These are phyloP conservation scores for Tupiocoris notatus DNA, from an alignment of 2,888 invertebrate species.

Conservation along the genomic window DNA sequence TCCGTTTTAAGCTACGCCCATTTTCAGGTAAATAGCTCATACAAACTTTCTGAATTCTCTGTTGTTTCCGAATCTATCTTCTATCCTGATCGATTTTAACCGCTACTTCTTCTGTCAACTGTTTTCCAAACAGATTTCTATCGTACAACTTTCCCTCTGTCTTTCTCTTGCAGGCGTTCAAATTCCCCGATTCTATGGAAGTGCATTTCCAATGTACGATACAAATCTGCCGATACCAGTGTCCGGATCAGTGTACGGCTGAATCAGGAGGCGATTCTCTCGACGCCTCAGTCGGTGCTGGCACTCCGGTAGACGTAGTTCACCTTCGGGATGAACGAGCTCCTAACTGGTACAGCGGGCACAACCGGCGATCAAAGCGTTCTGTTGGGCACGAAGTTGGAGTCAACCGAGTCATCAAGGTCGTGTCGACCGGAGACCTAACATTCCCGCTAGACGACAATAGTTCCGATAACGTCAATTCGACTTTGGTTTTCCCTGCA, in stretches of 20 bases:
- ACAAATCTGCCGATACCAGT: slow-evolving; percentile 90
- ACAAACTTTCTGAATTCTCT: too few relatives aligned
- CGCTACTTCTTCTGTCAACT: too few relatives aligned
- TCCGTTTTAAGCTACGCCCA: slow-evolving; percentile 93
- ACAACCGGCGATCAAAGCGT: slow-evolving; percentile 66
- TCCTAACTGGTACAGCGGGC: slow-evolving; percentile 72
- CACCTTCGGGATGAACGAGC: slow-evolving; percentile 77
- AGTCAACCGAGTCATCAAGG: slow-evolving; percentile 82
- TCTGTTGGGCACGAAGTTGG: slow-evolving; percentile 65
- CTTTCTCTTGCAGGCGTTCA: slow-evolving; percentile 71
- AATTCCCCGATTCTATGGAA: slow-evolving; percentile 96
- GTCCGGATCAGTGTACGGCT: slow-evolving; percentile 82
- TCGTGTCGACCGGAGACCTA: slow-evolving; percentile 87
- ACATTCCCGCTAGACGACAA: slow-evolving; percentile 74
- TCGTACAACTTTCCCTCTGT: not conserved
- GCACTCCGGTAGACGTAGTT: slow-evolving; percentile 60
- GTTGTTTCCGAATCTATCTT: too few relatives aligned
- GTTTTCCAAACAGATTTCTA: too few relatives aligned
- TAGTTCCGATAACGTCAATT: slow-evolving; percentile 57
- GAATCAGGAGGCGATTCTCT: slow-evolving; percentile 62
- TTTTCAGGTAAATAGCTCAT: slow-evolving; percentile 64
- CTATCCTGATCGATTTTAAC: too few relatives aligned
- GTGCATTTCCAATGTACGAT: slow-evolving; percentile 96
- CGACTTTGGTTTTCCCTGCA: slow-evolving; percentile 68
- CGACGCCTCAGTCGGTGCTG: slow-evolving; percentile 62